Conservation (phyloP, 2,888 invertebrate species). For the Osedax fenrisi region DNA sequence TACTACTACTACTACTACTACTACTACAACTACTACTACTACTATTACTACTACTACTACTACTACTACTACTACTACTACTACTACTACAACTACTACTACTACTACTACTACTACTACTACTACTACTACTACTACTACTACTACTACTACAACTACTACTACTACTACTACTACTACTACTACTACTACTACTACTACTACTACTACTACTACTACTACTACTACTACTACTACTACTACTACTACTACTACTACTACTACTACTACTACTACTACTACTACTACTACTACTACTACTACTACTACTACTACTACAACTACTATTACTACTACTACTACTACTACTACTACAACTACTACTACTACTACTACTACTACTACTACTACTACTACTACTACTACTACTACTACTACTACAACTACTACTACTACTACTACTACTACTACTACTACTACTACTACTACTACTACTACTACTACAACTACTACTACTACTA, state of each 20-base stretch:
- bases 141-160: background rate
- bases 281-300: slow-evolving; percentile 26
- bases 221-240: slow-evolving; percentile 9
- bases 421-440: background rate
- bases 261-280: slow-evolving; percentile 29
- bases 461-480: background rate
- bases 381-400: slow-evolving; percentile 29
- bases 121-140: slow-evolving; percentile 30
- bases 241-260: slow-evolving; percentile 29
- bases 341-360: slow-evolving; percentile 27
- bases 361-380: slow-evolving; percentile 29
- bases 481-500: background rate
- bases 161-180: background rate
- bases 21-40: slow-evolving; percentile 26
- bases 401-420: background rate
- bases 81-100: slow-evolving; percentile 28
- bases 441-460: background rate
- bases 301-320: slow-evolving; percentile 29
- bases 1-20: slow-evolving; percentile 29
- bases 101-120: slow-evolving; percentile 29
- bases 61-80: slow-evolving; percentile 29
- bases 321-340: slow-evolving; percentile 29
- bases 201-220: background rate
- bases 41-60: slow-evolving; percentile 29
- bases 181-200: background rate